Evolutionary conservation across 2,113 vertebrate genomes (phyloP).

Genomic region (Chaetops frenatus): DNA sequence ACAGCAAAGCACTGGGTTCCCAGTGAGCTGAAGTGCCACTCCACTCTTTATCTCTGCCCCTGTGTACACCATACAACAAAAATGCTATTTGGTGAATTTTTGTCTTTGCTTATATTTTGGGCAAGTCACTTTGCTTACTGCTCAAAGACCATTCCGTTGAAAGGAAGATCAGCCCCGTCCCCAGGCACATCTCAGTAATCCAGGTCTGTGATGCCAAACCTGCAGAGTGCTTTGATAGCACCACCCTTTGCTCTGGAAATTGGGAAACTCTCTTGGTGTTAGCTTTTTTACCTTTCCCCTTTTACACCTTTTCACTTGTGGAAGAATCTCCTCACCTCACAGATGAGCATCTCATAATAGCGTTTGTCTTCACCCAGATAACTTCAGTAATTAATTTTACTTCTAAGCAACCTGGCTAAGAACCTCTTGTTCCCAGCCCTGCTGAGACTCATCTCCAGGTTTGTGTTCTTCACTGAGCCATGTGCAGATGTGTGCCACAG

Average conservation of each 20-base stretch:
- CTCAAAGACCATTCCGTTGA: neutral
- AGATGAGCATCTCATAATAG: neutral
- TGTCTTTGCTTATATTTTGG: neutral
- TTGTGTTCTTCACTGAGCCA: neutral
- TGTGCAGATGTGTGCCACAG: neutral
- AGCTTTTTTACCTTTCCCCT: neutral
- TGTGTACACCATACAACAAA: neutral
- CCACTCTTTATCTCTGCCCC: neutral
- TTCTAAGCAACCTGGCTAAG: neutral
- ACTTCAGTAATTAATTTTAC: neutral
- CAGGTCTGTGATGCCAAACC: neutral
- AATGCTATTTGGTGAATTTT: neutral
- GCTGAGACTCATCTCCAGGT: neutral
- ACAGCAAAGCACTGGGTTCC: neutral
- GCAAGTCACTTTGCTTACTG: neutral
- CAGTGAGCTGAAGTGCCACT: neutral
- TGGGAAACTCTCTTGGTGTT: neutral
- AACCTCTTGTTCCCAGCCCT: neutral
- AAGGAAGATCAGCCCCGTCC: neutral
- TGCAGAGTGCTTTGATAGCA: neutral
- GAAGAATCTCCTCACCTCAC: neutral
- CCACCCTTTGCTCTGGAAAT: accelerated
- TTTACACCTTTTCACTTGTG: neutral
- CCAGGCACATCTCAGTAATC: neutral
- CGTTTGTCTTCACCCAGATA: neutral